Evolutionary conservation across 2,888 invertebrate genomes (phyloP).

Genomic region (Netelia fuscicornis): DNA sequence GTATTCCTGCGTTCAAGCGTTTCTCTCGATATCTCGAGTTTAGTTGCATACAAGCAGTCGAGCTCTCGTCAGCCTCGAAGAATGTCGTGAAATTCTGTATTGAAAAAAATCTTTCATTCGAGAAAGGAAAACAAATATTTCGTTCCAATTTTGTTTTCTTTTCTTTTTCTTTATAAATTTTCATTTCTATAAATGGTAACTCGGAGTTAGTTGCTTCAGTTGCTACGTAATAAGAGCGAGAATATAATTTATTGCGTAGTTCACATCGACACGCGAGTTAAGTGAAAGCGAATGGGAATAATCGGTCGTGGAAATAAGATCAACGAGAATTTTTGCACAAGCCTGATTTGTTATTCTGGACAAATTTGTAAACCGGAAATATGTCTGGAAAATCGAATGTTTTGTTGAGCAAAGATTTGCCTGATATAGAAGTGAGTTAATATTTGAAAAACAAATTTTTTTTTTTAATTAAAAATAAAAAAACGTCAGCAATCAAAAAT

Average conservation of each 20-base stretch:
- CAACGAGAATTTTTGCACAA: neutral
- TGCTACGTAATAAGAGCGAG: slow-evolving; percentile 40
- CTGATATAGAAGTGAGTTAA: slow-evolving; percentile 92
- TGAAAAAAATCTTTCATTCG: neutral
- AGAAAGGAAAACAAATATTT: too few species aligned
- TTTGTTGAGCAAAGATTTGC: slow-evolving; percentile 89
- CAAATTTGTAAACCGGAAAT: slow-evolving; percentile 2
- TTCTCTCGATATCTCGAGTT: neutral
- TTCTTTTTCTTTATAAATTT: neutral
- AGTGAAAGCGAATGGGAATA: neutral
- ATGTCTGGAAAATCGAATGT: slow-evolving; percentile 38
- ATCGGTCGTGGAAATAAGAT: slow-evolving; percentile 16
- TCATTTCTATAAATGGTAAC: slow-evolving; percentile 52
- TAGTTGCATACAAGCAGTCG: neutral
- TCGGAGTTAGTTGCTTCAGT: slow-evolving; percentile 78
- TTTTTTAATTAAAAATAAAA: too few species aligned
- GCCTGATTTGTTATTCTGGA: neutral
- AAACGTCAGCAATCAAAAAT: neutral
- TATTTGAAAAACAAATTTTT: neutral
- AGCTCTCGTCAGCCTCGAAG: neutral
- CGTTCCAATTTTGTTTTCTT: neutral
- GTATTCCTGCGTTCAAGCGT: too few species aligned
- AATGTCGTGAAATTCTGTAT: neutral
- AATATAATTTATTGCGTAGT: neutral
- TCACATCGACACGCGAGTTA: neutral